Base-by-base conservation (phyloP, 2,113 vertebrate genomes). In the Turdus rufiventris region DNA sequence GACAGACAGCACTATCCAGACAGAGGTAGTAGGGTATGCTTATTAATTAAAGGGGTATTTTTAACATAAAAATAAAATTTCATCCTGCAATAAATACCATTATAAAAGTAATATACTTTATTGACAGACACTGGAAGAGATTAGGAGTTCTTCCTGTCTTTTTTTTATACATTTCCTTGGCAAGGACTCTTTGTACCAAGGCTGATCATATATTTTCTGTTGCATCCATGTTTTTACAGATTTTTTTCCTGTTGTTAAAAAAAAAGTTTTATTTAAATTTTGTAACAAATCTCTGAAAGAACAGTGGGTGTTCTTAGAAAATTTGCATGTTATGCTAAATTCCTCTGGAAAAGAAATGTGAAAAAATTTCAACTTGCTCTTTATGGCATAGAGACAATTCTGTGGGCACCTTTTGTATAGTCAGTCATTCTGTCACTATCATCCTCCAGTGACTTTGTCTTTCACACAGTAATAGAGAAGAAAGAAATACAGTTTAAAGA, bases 361-460 rank as follows among this genome's bases (percentile, higher is more conserved):
- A 14, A 71, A 80, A 93, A 88, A 53, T 16, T 95, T 85, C 43
- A 36, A 8, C 40, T 89, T 77, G 7, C 31, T 93, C 31, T 91
- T 94, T 67, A 40, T 78, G 72, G 26, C 73, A 81, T 12, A 71
- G 47, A 82, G n/a, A 76, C 23, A 78, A 23, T 67, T 94, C 43
- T 95, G 48, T 61, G 57, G 63, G n/a, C 42, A 82, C 3, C 71
- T 82, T 94, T 91, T 91, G 51, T 96, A 34, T 31, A 95, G 94
- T 94, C 84, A 89, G 31, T 96, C 85, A 93, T 77, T 81, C 88
- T 96, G 91, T 91, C 86, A 79, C 60, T 73, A 62, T 73, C 81
- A 85, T 76, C 40, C 85, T 92, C 53, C 72, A 74, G 79, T 71
- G 88, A 94, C 79, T 96, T 93, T 94, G 88, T 92, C 92, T 96